Evolutionary conservation across 2,888 invertebrate genomes (phyloP), one percentile per base, ranked within the genome.

Genomic region (Deilephila porcellus): DNA sequence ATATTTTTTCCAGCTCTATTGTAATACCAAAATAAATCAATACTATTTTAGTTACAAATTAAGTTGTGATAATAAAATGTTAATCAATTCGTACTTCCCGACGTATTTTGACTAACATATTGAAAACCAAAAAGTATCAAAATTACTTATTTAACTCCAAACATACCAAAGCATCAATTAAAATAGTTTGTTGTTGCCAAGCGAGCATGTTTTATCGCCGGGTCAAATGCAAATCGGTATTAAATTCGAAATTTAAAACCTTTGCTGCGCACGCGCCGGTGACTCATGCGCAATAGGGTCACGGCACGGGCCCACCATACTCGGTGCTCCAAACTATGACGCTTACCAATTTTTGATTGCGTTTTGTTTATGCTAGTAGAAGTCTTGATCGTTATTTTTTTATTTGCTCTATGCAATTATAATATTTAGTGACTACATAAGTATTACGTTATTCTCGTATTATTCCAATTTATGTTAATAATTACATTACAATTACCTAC

Each of bases 211-310:
- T 87, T 87, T 88, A 88, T 89, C 89, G 86, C 86, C 79, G 79
- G 78, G 82, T 77, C 78, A 80, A 85, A 86, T 86, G 84, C 86
- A 85, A 86, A 90, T 89, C 87, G 85, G 81, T 86, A 88, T 90
- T 74, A 86, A 85, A 90, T 90, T 89, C 90, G 88, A 93, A 93
- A 91, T 93, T 90, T 90, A 87, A 92, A 92, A 90, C 91, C 87
- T 90, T 87, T 88, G 85, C 83, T 85, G 89, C 90, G 93, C 93
- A 92, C 93, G 93, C 93, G 93, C 90, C 90, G 86, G 88, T 94
- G 94, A 93, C 85, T 93, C 94, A 93, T 89, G 87, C 89, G 89
- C 93, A 94, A 93, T 91, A 93, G 92, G 93, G 94, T 93, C 94
- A 94, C 92, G 92, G 92, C 90, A 87, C 88, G 83, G 84, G 85